Base-by-base conservation (phyloP, 2,888 invertebrate genomes). In the Zygothrica quintamaculata region DNA sequence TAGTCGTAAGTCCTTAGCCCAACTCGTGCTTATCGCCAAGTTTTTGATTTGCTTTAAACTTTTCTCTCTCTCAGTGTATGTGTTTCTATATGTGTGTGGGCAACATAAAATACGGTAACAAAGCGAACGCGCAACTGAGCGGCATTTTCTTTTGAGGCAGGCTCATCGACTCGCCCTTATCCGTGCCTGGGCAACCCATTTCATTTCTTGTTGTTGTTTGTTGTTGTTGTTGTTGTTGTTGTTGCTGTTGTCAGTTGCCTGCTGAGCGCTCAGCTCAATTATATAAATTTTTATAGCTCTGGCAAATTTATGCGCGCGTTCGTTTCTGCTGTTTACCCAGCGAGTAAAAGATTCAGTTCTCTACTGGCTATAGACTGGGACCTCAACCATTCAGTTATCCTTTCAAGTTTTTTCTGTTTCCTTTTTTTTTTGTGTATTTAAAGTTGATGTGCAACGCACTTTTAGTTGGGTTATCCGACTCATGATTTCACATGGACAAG, bases 11-110 rank as follows among this genome's bases (percentile, higher is more conserved):
- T n/a, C 5, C 50, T 36, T 39, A 59, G 75, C 76, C 82, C 78
- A 71, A 75, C 85, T 87, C 82, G 87, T 75, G 81, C 85, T 87
- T 84, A 84, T 87, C 82, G 79, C 69, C 71, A 76, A 77, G 81
- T 75, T 81, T 87, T 74, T 82, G 81, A 81, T 81, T 86, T 81
- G 77, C 80, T 71, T 86, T 79, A 84, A 81, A 84, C 87, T 86
- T 81, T 80, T 66, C 59, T 37, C 25, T 34, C 6, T 34, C 2
- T 34, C 29, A 33, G 18, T 44, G 31, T 60, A 4, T 37, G 7
- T 48, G 29, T 25, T 9, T 57, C n/a, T 52, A 15, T 58, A 11
- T 44, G 13, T 60, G 33, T 37, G 40, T 56, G 37, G 43, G 34
- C 34, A 56, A 69, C 53, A 56, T 42, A 69, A 77, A 65, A 55